A percentile compares a stretch with the other conserved stretches of the same genome.
These are phyloP conservation scores for Shinisaurus crocodilurus DNA, from an alignment of 2,113 vertebrate species.

Conservation along the genomic window DNA sequence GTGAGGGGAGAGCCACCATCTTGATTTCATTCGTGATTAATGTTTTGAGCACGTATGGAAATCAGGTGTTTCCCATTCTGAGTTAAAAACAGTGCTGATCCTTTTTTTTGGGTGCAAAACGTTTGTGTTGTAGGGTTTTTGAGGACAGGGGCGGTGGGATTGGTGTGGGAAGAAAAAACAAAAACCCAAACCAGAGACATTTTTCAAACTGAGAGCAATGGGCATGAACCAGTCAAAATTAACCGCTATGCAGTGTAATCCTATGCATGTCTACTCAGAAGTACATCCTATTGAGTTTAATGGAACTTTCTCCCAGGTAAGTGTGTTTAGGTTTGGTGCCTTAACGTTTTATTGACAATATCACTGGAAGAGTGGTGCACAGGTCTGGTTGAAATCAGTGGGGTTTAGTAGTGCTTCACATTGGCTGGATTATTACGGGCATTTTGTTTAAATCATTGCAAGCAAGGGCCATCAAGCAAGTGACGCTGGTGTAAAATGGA, in stretches of 20 bases:
- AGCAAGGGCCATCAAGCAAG: background rate
- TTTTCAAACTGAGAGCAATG: background rate
- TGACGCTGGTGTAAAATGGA: background rate
- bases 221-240: background rate
- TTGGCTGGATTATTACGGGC: background rate
- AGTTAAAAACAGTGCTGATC: background rate
- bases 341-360: background rate
- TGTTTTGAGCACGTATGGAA: background rate
- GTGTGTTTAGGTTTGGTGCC: too few relatives aligned
- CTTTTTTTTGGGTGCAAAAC: background rate
- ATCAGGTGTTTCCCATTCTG: background rate
- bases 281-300: background rate
- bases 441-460: background rate
- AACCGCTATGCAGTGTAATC: background rate
- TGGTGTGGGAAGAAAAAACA: background rate
- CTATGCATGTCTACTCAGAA: background rate
- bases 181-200: background rate
- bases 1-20: background rate
- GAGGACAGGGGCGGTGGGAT: background rate
- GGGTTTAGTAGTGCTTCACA: background rate
- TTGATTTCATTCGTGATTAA: background rate
- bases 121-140: background rate
- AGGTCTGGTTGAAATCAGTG: background rate
- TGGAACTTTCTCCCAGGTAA: background rate
- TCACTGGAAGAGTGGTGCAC: background rate